phyloP scores from a whole-genome alignment of 2,113 vertebrate genomes.

The Nannobrachium achirus region DNA sequence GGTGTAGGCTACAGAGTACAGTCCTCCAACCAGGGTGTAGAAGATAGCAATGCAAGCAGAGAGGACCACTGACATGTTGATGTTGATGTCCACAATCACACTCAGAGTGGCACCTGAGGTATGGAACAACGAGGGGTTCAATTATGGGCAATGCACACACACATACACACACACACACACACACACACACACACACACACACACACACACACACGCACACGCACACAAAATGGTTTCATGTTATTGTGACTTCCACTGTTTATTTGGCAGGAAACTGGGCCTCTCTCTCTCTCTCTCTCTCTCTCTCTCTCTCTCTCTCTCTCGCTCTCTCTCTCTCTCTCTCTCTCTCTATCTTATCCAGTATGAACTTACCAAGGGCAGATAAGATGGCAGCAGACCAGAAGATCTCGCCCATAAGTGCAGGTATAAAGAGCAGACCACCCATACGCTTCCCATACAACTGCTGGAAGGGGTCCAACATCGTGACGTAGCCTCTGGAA shows the following conservation, averaged over 20 bases:
- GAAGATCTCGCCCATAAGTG: constrained; percentile 98
- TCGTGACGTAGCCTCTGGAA: constrained; percentile 96
- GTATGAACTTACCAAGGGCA: constrained; percentile 86
- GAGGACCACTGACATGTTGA: constrained; percentile 90
- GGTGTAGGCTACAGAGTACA: constrained; percentile 97
- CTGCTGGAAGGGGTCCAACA: constrained; percentile 98
- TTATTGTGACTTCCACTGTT: no score
- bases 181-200: neutral
- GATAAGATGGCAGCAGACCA: constrained; percentile 98
- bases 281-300: no score
- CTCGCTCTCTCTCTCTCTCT: no score
- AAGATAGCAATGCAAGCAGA: constrained; percentile 94
- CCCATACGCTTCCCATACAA: constrained; percentile 98
- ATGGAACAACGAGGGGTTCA: neutral
- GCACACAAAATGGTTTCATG: neutral
- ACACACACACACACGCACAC: neutral
- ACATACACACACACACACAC: neutral
- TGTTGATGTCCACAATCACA: constrained; percentile 92
- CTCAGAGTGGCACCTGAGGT: constrained; percentile 92
- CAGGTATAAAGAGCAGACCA: constrained; percentile 95
- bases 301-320: no score
- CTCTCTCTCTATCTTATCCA: neutral
- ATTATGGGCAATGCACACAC: no score
- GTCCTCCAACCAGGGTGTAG: constrained; percentile 93
- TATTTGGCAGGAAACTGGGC: no score